Conservation (phyloP, 2,797 vertebrate genomes). For the Helarctos malayanus region DNA sequence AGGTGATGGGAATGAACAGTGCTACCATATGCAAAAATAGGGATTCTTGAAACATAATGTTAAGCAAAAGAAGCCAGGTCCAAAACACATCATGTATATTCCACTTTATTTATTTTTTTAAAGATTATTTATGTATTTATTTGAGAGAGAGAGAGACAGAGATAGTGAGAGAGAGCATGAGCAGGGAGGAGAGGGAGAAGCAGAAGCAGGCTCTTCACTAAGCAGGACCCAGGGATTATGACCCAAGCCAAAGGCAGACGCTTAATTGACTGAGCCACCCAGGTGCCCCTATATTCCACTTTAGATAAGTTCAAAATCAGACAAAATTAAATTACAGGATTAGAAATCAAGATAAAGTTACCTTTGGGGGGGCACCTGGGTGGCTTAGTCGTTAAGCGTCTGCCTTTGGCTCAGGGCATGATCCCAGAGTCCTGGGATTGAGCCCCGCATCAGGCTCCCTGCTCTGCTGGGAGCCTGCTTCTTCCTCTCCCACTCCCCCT, state of each 20-base stretch:
- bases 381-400: no score
- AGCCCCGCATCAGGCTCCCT: no score
- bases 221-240: not conserved
- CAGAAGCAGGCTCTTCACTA: not conserved
- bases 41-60: not conserved
- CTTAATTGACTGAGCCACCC: not conserved
- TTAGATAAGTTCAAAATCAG: not conserved
- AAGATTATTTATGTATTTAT: not conserved
- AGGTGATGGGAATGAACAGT: not conserved
- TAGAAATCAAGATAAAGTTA: not conserved
- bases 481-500: no score
- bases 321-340: not conserved
- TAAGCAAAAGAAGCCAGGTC: not conserved
- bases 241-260: not conserved
- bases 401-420: no score
- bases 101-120: not conserved
- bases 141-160: not conserved
- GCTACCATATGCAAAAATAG: not conserved
- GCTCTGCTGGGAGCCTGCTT: no score
- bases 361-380: not conserved
- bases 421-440: no score
- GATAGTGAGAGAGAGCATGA: not conserved
- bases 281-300: not conserved
- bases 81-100: not conserved
- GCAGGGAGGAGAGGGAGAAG: not conserved